Evolutionary conservation across 2,113 vertebrate species (phyloP).

Genomic region (Oreochromis aureus): DNA sequence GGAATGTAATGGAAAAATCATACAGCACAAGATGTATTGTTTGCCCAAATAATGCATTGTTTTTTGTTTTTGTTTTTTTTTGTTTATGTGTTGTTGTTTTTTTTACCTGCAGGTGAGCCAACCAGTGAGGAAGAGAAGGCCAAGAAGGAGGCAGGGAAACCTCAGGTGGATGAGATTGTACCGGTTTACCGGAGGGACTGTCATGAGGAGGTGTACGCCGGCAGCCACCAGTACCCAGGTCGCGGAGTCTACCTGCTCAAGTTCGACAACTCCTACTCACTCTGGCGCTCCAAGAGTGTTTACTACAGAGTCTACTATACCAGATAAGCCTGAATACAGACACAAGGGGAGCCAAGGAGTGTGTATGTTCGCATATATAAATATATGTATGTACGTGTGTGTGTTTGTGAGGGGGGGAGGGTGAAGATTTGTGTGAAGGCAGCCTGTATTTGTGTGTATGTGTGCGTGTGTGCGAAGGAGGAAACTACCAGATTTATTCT

Average conservation of each 20-base stretch:
- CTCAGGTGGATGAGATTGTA: conserved; percentile 96
- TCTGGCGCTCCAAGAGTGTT: conserved; percentile 98
- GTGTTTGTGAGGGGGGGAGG: neutral
- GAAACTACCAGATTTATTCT: conserved; percentile 11
- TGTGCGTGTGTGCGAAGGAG: neutral
- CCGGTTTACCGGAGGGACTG: conserved; percentile 99
- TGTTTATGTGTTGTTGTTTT: neutral
- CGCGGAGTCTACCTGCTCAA: conserved; percentile 97
- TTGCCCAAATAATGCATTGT: neutral
- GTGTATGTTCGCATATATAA: neutral
- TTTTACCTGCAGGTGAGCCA: conserved; percentile 64
- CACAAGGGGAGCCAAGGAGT: conserved; percentile 62
- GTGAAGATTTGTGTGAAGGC: neutral
- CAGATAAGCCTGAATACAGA: conserved; percentile 86
- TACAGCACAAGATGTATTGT: neutral
- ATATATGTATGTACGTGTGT: neutral
- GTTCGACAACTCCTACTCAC: conserved; percentile 99
- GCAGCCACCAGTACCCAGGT: conserved; percentile 98
- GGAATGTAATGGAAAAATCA: neutral
- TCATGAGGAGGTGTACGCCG: conserved; percentile 97
- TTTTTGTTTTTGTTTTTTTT: neutral
- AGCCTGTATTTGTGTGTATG: neutral
- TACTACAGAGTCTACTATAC: conserved; percentile 99
- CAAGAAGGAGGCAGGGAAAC: conserved; percentile 89
- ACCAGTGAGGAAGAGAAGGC: conserved; percentile 86